Percentiles rank a stretch among this genome's conserved stretches.
Evolutionary conservation across 2,113 vertebrate genomes (phyloP).

Genomic region (Calidris pugnax): DNA sequence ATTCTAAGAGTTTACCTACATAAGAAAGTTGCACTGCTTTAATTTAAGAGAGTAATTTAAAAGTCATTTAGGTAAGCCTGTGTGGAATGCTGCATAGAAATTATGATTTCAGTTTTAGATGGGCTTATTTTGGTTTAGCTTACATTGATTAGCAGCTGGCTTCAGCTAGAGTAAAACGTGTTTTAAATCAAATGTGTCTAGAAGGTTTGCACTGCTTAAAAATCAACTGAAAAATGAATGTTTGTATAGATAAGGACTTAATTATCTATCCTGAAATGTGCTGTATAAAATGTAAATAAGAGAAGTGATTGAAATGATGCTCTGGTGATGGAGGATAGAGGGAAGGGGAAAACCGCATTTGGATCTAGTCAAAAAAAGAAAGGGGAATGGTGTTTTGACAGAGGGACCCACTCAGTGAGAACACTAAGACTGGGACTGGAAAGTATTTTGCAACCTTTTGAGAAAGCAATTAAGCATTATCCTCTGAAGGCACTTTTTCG

Average conservation of each 20-base stretch:
- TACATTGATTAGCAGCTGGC: slow-evolving; percentile 54
- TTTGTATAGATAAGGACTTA: slow-evolving; percentile 56
- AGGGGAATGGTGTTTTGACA: neutral
- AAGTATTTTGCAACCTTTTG: slow-evolving; percentile 13
- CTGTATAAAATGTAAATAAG: slow-evolving; percentile 28
- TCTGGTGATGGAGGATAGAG: neutral
- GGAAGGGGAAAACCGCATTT: neutral
- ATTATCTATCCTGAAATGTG: slow-evolving; percentile 34
- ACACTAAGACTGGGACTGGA: neutral
- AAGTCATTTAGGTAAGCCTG: slow-evolving; percentile 19
- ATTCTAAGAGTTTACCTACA: neutral
- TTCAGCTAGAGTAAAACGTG: slow-evolving; percentile 34
- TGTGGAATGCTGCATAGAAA: slow-evolving; percentile 1
- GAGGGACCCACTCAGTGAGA: neutral
- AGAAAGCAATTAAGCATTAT: slow-evolving; percentile 21
- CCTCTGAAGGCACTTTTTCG: slow-evolving; percentile 2
- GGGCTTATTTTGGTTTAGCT: slow-evolving; percentile 41
- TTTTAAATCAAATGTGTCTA: slow-evolving; percentile 48
- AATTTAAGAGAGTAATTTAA: slow-evolving; percentile 32
- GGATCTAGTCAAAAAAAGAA: neutral
- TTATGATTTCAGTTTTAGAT: slow-evolving; percentile 4
- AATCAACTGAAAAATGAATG: slow-evolving; percentile 45
- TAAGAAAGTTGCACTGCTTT: neutral
- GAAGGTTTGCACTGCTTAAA: slow-evolving; percentile 44
- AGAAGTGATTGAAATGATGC: slow-evolving; percentile 28